Percentiles rank a stretch among this genome's conserved stretches.
phyloP scores from a whole-genome alignment of 2,888 invertebrate genomes.

The Drosophila robusta region DNA sequence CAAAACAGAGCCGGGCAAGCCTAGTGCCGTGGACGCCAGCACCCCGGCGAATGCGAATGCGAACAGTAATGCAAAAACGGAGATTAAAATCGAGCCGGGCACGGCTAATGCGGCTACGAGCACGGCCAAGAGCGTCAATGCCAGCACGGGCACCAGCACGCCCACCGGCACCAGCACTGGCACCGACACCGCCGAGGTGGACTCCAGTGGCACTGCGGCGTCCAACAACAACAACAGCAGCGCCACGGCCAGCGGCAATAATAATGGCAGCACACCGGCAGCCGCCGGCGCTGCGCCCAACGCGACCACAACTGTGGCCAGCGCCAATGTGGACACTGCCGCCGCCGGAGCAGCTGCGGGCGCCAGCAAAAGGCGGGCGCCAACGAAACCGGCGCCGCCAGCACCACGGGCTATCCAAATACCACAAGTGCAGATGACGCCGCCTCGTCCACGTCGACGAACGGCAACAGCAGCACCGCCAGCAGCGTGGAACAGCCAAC shows the following conservation, averaged over 20 bases:
- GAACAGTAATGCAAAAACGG: constrained; percentile 51
- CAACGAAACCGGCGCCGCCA: constrained; percentile 46
- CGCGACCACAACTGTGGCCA: constrained; percentile 38
- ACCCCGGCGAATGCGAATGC: constrained; percentile 39
- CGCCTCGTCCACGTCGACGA: constrained; percentile 79
- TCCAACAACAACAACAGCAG: constrained; percentile 86
- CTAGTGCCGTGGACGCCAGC: constrained; percentile 53
- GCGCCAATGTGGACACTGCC: constrained; percentile 42
- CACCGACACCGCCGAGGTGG: constrained; percentile 58
- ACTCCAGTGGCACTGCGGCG: constrained; percentile 88
- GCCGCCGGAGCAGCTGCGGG: constrained; percentile 23
- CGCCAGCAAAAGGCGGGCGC: constrained; percentile 56
- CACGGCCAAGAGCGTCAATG: constrained; percentile 48
- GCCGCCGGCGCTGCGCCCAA: constrained; percentile 10
- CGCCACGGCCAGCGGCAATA: constrained; percentile 45
- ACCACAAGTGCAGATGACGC: constrained; percentile 71
- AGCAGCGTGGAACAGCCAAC: constrained; percentile 70
- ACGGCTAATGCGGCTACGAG: constrained; percentile 44
- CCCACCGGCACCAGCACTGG: constrained; percentile 39
- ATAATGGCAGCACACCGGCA: constrained; percentile 38
- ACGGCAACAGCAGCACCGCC: constrained; percentile 73
- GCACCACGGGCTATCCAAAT: constrained; percentile 46
- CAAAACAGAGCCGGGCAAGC: constrained; percentile 81
- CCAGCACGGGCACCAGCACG: constrained; percentile 53
- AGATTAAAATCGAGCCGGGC: constrained; percentile 70